phyloP scores from a whole-genome alignment of 2,888 invertebrate genomes.

The Lordiphosa andalusiaca region DNA sequence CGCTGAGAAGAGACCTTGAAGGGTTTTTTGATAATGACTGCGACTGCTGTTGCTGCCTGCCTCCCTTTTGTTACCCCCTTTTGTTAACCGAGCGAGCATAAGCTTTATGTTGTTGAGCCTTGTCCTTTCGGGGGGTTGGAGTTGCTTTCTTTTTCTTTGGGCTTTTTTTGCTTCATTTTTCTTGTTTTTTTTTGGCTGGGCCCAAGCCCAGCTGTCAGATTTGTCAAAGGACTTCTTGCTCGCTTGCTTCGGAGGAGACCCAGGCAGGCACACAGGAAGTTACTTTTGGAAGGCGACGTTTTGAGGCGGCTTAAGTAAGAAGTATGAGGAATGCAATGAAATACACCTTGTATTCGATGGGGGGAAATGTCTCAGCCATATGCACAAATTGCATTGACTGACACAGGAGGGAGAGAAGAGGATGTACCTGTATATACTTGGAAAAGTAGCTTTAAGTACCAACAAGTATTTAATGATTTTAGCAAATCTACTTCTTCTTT shows the following conservation, averaged over 20 bases:
- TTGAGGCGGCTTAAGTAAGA: constrained; percentile 24
- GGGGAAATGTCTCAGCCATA: constrained; percentile 3
- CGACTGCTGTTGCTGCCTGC: neutral
- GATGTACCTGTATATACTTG: neutral
- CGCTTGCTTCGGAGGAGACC: constrained; percentile 26
- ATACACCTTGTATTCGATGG: constrained; percentile 2
- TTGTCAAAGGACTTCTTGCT: constrained; percentile 39
- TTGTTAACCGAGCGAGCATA: constrained; percentile 33
- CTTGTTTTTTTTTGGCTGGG: constrained; percentile 1
- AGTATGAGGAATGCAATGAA: neutral
- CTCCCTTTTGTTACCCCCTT: constrained; percentile 31
- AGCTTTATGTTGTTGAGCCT: constrained; percentile 41
- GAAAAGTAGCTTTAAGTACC: neutral
- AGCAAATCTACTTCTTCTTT: too few species aligned
- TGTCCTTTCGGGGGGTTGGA: constrained; percentile 32
- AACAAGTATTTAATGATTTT: too few species aligned
- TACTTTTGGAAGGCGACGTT: constrained; percentile 21
- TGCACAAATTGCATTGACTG: constrained; percentile 10
- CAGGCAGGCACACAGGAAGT: constrained; percentile 42
- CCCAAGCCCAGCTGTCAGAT: constrained; percentile 42
- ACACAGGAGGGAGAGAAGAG: neutral
- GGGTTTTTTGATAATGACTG: constrained; percentile 67
- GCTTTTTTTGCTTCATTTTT: constrained; percentile 1
- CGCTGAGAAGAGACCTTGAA: constrained; percentile 42
- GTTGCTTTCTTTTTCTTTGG: constrained; percentile 14